Percentiles rank a stretch among this genome's conserved stretches.
These are phyloP conservation scores for Cataglyphis cursor DNA, from an alignment of 2,888 invertebrate species.

Conservation along the genomic window DNA sequence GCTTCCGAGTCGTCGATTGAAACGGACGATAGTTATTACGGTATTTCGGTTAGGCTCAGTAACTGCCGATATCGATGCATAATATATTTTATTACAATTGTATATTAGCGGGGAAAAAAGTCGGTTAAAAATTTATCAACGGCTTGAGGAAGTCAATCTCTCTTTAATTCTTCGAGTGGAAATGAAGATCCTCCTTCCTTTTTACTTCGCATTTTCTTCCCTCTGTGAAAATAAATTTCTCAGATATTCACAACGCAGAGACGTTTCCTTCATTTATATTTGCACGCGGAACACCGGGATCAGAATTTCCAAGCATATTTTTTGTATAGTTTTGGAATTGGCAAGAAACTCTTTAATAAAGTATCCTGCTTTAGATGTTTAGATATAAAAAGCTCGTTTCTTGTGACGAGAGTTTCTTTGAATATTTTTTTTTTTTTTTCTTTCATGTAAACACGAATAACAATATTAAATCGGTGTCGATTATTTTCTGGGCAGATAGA, in stretches of 20 bases:
- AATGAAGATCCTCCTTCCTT: slow-evolving; percentile 9
- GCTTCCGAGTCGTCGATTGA: slow-evolving; percentile 25
- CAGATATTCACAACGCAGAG: slow-evolving; percentile 1
- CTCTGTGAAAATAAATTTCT: slow-evolving; percentile 23
- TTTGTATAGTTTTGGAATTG: slow-evolving; percentile 12
- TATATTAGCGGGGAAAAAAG: background rate
- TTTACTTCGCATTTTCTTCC: slow-evolving; percentile 5
- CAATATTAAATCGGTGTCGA: slow-evolving; percentile 1
- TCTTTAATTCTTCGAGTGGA: slow-evolving; percentile 11
- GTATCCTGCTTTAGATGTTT: slow-evolving; percentile 29
- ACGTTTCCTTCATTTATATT: slow-evolving; percentile 3
- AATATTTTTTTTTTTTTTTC: background rate
- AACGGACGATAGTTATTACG: background rate
- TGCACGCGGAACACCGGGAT: slow-evolving; percentile 20
- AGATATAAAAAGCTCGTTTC: slow-evolving; percentile 20
- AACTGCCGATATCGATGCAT: background rate
- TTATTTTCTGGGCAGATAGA: slow-evolving; percentile 6
- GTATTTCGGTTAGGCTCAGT: background rate
- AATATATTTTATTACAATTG: slow-evolving; percentile 10
- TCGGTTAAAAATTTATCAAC: slow-evolving; percentile 23
- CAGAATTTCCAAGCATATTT: slow-evolving; percentile 17
- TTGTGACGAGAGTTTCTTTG: background rate
- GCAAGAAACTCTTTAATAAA: slow-evolving; percentile 41
- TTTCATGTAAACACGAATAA: slow-evolving; percentile 3
- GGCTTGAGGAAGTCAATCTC: background rate